Percentiles rank a stretch among this genome's conserved stretches.
Evolutionary conservation across 2,113 vertebrate species (phyloP).

Genomic region (Lophius piscatorius): DNA sequence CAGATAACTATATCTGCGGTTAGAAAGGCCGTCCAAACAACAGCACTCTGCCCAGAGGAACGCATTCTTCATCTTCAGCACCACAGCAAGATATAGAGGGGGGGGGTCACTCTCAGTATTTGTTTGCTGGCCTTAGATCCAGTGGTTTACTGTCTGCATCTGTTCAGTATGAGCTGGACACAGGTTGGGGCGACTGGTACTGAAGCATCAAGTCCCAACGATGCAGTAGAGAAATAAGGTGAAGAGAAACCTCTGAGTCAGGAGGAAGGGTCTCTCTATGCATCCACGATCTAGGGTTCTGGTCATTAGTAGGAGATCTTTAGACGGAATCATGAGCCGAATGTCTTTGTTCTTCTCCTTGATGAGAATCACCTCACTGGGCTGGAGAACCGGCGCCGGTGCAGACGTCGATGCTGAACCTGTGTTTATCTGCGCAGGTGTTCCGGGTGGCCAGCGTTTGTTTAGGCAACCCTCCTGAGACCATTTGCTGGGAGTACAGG

Average conservation of each 20-base stretch:
- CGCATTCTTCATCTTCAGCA: slow-evolving; percentile 44
- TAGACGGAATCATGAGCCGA: too few species aligned
- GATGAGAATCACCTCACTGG: too few species aligned
- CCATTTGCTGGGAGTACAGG: slow-evolving; percentile 95
- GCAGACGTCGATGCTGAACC: not conserved
- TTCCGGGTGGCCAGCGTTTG: slow-evolving; percentile 94
- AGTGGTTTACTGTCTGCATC: not conserved
- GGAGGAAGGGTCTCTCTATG: too few species aligned
- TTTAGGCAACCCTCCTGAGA: slow-evolving; percentile 93
- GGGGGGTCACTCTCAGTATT: too few species aligned
- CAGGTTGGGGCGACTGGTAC: too few species aligned
- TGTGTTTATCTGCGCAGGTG: slow-evolving; percentile 80
- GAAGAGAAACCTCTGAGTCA: too few species aligned
- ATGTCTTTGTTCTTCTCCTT: too few species aligned
- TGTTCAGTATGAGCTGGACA: not conserved
- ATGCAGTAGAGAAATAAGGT: too few species aligned
- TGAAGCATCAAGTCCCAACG: too few species aligned
- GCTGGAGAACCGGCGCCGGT: not conserved
- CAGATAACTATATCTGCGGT: slow-evolving; percentile 65
- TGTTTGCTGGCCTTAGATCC: too few species aligned
- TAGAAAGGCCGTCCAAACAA: slow-evolving; percentile 61
- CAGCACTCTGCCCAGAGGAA: slow-evolving; percentile 59
- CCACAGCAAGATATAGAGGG: slow-evolving; percentile 19
- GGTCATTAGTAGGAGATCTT: too few species aligned
- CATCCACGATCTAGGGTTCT: too few species aligned